These are phyloP conservation scores for Lordiphosa stackelbergi DNA, from an alignment of 1,140 invertebrate genomes.

Conservation along the genomic window DNA sequence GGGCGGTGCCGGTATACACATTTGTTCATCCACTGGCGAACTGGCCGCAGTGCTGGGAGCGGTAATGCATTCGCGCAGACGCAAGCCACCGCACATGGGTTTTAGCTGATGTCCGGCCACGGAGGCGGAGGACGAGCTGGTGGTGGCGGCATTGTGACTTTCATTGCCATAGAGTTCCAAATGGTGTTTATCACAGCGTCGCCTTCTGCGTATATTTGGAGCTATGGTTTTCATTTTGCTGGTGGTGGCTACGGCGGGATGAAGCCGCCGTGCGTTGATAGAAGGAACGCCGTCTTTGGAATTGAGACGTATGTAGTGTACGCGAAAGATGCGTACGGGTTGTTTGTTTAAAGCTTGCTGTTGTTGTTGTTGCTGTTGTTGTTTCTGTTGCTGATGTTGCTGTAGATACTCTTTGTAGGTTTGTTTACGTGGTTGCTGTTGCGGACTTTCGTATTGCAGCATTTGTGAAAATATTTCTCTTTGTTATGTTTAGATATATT, in stretches of 20 bases:
- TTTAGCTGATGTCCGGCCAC: conserved; percentile 20
- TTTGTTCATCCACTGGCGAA: conserved; percentile 78
- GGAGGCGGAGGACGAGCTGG: conserved; percentile 10
- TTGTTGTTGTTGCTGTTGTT: conserved; percentile 35
- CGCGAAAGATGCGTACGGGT: conserved; percentile 65
- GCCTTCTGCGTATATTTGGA: conserved; percentile 80
- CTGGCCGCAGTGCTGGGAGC: conserved; percentile 75
- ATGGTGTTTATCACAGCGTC: conserved; percentile 82
- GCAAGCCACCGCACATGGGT: conserved; percentile 34
- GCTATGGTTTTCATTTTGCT: conserved; percentile 82
- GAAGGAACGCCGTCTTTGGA: conserved; percentile 64
- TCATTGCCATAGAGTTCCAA: conserved; percentile 79
- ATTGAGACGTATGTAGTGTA: conserved; percentile 67
- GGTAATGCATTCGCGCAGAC: conserved; percentile 59
- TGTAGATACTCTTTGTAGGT: conserved; percentile 62
- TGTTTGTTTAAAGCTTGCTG: conserved; percentile 44
- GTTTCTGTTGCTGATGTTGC: conserved; percentile 58
- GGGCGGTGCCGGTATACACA: conserved; percentile 79
- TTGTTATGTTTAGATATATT: conserved; percentile 12
- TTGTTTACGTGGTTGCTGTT: conserved; percentile 49
- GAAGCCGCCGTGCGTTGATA: conserved; percentile 28
- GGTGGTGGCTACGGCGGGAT: conserved; percentile 11
- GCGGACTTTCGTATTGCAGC: conserved; percentile 64
- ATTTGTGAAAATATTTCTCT: conserved; percentile 27
- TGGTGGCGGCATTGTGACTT: conserved; percentile 25